These are phyloP conservation scores for Phrynocephalus guinanensis DNA, from an alignment of 2,797 vertebrate genomes.

Conservation along the genomic window DNA sequence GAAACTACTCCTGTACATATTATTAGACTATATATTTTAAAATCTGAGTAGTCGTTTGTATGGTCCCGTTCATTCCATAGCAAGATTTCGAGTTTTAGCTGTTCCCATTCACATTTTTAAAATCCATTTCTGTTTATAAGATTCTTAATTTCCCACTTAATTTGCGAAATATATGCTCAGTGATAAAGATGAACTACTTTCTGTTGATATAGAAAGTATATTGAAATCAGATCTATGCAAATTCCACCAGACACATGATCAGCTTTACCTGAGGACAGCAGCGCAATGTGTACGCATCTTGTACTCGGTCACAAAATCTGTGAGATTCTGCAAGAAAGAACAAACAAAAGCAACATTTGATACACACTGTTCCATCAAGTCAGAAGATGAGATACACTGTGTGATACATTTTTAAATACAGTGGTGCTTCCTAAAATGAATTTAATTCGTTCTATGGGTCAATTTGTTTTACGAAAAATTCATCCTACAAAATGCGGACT, in stretches of 20 bases:
- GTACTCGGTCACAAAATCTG: constrained; percentile 95
- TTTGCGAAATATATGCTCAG: not conserved
- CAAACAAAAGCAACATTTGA: not conserved
- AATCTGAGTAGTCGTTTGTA: not conserved
- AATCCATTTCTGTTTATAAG: not conserved
- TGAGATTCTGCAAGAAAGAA: constrained; percentile 88
- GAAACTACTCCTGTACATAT: not conserved
- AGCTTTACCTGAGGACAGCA: constrained; percentile 96
- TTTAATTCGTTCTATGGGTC: no score
- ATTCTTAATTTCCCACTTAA: not conserved
- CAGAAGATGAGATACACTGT: not conserved
- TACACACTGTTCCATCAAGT: not conserved
- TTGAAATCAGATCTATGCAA: not conserved
- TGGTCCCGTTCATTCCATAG: no score
- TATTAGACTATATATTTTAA: not conserved
- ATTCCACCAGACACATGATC: not conserved
- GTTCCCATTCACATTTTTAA: not conserved
- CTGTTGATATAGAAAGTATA: not conserved
- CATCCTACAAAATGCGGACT: no score
- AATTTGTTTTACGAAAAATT: no score
- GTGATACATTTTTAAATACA: not conserved
- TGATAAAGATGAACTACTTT: not conserved
- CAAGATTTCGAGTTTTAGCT: not conserved
- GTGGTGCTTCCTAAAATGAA: no score
- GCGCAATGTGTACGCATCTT: constrained; percentile 96